Base-by-base conservation (phyloP, 92 coral and sea anemone species). In the Porites divaricata region DNA sequence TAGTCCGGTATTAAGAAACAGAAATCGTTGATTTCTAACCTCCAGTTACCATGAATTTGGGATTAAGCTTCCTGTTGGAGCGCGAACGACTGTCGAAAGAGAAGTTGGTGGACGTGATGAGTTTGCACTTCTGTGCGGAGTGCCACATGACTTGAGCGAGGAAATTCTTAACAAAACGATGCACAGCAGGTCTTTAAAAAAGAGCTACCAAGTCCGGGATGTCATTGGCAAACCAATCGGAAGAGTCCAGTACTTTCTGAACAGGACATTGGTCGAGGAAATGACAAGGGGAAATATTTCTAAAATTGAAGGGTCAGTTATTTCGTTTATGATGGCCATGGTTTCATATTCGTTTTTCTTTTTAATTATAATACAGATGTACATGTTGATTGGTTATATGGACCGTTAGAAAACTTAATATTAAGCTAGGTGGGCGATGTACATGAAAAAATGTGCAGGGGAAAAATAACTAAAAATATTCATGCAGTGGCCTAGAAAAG, bases 181-280 rank as follows among this genome's bases (percentile, higher is more conserved):
- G 59, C 1, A 2, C 3, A 49, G 61, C 8, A 73, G 23, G 63
- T 49, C 61, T 41, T 24, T 62, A 2, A 50, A 52, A 62, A 53
- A 48, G 51, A 21, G 24, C 20, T 73, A 50, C 45, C 21, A 28
- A 1, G 21, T 73, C 58, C 49, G 77, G 24, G 77, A 73, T 1
- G 63, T 73, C 0, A 62, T 62, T 9, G 77, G 35, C 2, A 20
- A 62, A 62, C 22, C 12, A 68, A 68, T 23, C 20, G 50, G 73
- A 26, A 68, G 73, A 26, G 24, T 68, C 45, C 73, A 68, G 50
- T 68, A 68, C 48, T 68, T 68, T 19, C 24, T 23, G 16, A 68
- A 68, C 73, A 1, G 16, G 24, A 48, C 11, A 48, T 68, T 68
- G 16, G 24, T 20, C 20, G 73, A 11, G 50, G 45, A 20, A 4